Evolutionary conservation across 2,113 vertebrate genomes (phyloP).

Genomic region (Nannospalax galili): DNA sequence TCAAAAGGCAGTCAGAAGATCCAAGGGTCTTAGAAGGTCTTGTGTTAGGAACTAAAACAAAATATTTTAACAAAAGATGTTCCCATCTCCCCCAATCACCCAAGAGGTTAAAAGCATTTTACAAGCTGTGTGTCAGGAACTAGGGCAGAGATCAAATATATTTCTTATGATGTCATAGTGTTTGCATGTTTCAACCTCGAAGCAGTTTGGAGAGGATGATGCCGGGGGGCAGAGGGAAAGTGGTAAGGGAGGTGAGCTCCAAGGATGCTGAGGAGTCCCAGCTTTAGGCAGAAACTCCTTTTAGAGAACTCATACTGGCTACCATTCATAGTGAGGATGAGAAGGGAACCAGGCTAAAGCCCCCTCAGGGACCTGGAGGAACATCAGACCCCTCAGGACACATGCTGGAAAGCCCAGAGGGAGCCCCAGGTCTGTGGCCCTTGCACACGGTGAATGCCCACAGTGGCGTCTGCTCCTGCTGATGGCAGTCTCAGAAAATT

Average conservation of each 20-base stretch:
- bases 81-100: not conserved
- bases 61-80: not conserved
- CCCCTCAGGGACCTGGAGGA: not conserved
- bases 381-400: rapidly evolving
- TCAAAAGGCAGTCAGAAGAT: not conserved
- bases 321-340: not conserved
- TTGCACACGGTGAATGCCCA: rapidly evolving
- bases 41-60: not conserved
- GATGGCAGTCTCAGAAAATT: not conserved
- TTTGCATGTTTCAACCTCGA: not conserved
- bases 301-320: not conserved
- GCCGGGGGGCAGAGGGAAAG: rapidly evolving
- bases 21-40: not conserved
- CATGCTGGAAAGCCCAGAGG: not conserved
- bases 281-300: not conserved
- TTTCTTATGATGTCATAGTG: not conserved
- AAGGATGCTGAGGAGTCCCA: not conserved
- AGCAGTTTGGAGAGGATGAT: not conserved
- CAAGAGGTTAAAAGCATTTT: not conserved
- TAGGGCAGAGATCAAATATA: not conserved
- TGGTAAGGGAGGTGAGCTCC: not conserved
- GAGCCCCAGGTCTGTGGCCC: not conserved
- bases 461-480: not conserved
- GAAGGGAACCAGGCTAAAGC: not conserved
- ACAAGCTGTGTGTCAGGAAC: not conserved